Conservation (phyloP, 2,797 vertebrate genomes). For the Sardinella longiceps region DNA sequence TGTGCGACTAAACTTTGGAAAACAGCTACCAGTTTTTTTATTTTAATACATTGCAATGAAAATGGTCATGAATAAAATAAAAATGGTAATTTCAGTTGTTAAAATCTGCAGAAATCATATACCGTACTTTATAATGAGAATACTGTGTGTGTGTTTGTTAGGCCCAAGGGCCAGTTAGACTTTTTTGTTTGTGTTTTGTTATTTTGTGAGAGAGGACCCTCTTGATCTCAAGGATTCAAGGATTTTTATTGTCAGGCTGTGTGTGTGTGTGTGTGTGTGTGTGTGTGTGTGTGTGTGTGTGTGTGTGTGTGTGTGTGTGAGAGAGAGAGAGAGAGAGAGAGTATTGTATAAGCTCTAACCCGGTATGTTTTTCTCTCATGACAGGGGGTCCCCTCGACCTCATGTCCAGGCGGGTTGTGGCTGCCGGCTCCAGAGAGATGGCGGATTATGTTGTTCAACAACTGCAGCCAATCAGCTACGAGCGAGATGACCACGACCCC, state of each 20-base stretch:
- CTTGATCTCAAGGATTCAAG: no score
- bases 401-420: constrained; percentile 85
- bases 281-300: not conserved
- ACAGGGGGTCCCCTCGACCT: constrained; percentile 84
- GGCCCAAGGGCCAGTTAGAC: no score
- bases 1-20: no score
- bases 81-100: no score
- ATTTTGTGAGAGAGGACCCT: no score
- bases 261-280: not conserved
- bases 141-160: not conserved
- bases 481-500: constrained; percentile 75
- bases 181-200: no score
- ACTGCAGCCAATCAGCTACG: constrained; percentile 81
- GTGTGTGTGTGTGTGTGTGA: constrained; percentile 24
- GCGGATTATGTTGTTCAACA: constrained; percentile 79
- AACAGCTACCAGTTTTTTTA: no score
- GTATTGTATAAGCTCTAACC: constrained; percentile 22
- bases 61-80: no score
- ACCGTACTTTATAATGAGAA: no score
- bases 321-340: no score
- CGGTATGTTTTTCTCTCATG: constrained; percentile 37
- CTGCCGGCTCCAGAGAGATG: constrained; percentile 80
- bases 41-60: no score
- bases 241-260: not conserved
- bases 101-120: no score